Base-by-base conservation (phyloP, 2,888 invertebrate species). In the Salticus scenicus region DNA sequence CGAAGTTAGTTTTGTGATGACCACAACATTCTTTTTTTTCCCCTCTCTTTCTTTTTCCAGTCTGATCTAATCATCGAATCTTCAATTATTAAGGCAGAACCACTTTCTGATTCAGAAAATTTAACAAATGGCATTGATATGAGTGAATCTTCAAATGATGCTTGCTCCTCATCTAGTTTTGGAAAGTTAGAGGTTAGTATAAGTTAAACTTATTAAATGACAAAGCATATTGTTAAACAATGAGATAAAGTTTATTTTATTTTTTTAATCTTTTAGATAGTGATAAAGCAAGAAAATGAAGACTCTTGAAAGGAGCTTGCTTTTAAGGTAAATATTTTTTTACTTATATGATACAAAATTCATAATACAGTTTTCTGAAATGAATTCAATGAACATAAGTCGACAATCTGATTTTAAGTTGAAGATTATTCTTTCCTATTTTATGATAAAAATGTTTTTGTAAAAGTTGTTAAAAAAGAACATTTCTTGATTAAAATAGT, bases 121-220 rank as follows among this genome's bases (percentile, higher is more conserved):
- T 12, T 47, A 33, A 31, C 30, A 20, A 83, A 83, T 83, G 83
- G 83, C 12, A 72, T 47, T 37, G 51, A 77, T 17, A 31, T 73
- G 12, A 83, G 83, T 67, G 77, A 83, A 33, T 83, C 83, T 1
- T 83, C 83, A 30, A 83, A 77, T 73, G 83, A 83, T 31, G 31
- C 27, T 31, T 42, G 37, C n/a, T 30, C 72, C 37, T 73, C 77
- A 33, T 73, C 81, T 30, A 70, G 42, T 64, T n/a, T 63, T 63
- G 57, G 70, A 28, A 70, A 41, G 17, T 42, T 70, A 70, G 70
- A 70, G 37, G 70, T 70, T 2, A 24, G 17, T 37, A 37, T 4
- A 37, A 37, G 37, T 37, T 37, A 37, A 37, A 37, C 4, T 37
- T 7, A 10, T 37, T 37, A 7, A 7, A 10, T 37, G 4, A 37